Evolutionary conservation across 2,113 vertebrate genomes (phyloP), one percentile per base, ranked within the genome.

Genomic region (Dasyprocta punctata): DNA sequence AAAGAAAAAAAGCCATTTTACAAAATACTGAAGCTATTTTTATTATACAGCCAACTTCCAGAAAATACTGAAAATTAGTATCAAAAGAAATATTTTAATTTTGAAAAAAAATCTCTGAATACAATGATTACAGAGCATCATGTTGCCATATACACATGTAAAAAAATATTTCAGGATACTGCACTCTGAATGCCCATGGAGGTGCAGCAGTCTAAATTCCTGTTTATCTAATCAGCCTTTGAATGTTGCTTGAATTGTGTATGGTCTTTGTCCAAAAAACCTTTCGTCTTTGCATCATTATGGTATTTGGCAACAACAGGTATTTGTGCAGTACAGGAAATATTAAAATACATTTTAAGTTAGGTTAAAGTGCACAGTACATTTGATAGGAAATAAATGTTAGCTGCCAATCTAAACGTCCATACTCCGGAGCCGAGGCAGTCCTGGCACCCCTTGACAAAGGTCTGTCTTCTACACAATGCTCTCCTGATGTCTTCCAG

Each of bases 331-430:
- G 98, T 98, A 98, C 97, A 98, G 95, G 97, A 98, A 98, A 98
- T 98, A 98, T 91, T 98, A 98, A 98, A 98, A 98, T 98, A 98
- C 96, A 98, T 98, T 98, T 98, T 98, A 97, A 97, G 98, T 98
- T 98, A 98, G 95, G 98, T 98, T 99, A 99, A 99, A 99, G 98
- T 99, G 98, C 98, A 98, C 98, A 98, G 98, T 99, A 98, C 97
- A 90, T 98, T 83, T 89, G 65, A 97, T 63, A 98, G 98, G 97
- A 98, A 98, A 96, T 87, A 58, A 97, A 60, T 0, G 61, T 97
- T 98, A 98, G 98, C 98, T 98, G 98, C 98, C 98, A 83, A 97
- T 96, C 89, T 67, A 63, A 95, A 96, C 36, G 6, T 52, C 73
- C 80, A 10, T 22, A 85, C 60, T 95, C 83, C 26, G 71, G 20